Conservation (phyloP, 1,140 invertebrate genomes). For the Cydia pomonella region DNA sequence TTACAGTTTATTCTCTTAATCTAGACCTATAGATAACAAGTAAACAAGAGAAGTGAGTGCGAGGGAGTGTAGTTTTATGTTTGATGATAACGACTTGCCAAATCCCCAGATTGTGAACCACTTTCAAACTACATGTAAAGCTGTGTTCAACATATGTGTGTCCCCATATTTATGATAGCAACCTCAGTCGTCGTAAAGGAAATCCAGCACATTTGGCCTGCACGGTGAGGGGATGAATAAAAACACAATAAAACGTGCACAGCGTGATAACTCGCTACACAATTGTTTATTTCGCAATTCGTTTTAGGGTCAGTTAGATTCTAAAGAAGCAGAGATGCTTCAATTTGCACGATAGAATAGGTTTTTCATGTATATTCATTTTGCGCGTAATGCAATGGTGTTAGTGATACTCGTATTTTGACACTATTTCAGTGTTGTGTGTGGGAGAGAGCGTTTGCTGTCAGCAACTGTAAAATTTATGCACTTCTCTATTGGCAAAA, state of each 20-base stretch:
- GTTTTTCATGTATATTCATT: too few relatives aligned
- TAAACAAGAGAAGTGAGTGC: too few relatives aligned
- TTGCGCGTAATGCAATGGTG: too few relatives aligned
- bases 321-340: constrained; percentile 2
- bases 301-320: constrained; percentile 1
- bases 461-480: too few relatives aligned
- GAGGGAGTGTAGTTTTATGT: too few relatives aligned
- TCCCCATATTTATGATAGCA: neutral
- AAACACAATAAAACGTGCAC: constrained; percentile 31
- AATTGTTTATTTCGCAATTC: constrained; percentile 32
- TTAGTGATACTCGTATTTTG: too few relatives aligned
- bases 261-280: constrained; percentile 24
- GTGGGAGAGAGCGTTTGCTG: too few relatives aligned
- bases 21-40: too few relatives aligned
- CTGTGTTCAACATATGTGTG: neutral
- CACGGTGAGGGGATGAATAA: constrained; percentile 22
- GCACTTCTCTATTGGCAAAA: too few relatives aligned
- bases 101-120: neutral
- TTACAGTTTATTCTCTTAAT: too few relatives aligned
- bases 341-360: neutral
- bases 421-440: too few relatives aligned
- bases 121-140: neutral
- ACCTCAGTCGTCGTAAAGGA: constrained; percentile 14
- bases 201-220: constrained; percentile 13
- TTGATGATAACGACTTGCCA: neutral